Conservation (phyloP, 2,113 vertebrate species). For the Ciconia boyciana region DNA sequence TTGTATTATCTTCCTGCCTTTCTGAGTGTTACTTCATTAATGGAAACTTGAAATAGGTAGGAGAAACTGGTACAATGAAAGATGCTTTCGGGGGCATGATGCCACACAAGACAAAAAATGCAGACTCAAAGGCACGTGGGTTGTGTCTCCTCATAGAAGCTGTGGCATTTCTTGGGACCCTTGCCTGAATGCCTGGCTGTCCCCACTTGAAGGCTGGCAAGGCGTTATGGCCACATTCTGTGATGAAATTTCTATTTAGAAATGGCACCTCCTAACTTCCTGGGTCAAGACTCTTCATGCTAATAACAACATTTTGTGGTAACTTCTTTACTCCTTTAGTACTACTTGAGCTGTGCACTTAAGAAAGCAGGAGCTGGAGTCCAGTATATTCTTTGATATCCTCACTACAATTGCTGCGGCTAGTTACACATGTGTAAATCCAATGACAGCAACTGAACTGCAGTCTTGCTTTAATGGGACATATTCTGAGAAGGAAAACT, state of each 20-base stretch:
- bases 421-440: neutral
- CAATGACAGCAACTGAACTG: neutral
- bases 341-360: neutral
- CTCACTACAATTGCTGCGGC: neutral
- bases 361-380: neutral
- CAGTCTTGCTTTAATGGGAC: neutral
- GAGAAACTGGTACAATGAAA: neutral
- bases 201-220: neutral
- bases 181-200: neutral
- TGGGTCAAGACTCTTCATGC: neutral
- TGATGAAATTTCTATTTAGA: neutral
- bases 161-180: neutral
- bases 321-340: neutral
- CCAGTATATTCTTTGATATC: neutral
- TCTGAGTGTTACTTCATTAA: neutral
- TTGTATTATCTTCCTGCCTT: neutral
- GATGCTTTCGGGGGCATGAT: neutral
- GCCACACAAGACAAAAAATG: neutral
- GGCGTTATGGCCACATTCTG: neutral
- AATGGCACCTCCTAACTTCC: neutral
- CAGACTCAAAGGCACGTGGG: neutral
- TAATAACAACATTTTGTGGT: neutral
- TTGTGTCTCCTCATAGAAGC: neutral
- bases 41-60: neutral
- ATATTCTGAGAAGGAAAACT: neutral